Evolutionary conservation across 2,797 vertebrate genomes (phyloP).

Genomic region (Dendrocincla tyrannina): DNA sequence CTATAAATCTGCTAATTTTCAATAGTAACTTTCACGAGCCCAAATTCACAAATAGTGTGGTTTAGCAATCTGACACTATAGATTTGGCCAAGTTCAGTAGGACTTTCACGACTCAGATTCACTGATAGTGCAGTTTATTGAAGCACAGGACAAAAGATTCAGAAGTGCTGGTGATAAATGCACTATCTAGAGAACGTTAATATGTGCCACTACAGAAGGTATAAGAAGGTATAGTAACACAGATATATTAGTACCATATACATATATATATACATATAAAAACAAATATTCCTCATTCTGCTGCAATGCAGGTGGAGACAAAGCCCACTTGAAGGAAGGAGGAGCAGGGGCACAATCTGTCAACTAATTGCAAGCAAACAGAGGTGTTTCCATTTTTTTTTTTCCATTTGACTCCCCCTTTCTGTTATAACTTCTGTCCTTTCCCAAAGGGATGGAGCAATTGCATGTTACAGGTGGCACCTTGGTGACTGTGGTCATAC

Average conservation of each 20-base stretch:
- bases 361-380: not conserved
- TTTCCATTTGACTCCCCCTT: not conserved
- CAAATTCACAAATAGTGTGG: not conserved
- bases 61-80: not conserved
- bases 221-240: not conserved
- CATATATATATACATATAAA: too few relatives aligned
- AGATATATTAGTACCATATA: not conserved
- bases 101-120: not conserved
- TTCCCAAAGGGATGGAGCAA: not conserved
- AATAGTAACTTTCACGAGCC: rapidly evolving
- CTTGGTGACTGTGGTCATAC: not conserved
- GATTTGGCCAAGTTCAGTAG: not conserved
- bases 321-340: not conserved
- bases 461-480: rapidly evolving
- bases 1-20: not conserved
- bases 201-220: not conserved
- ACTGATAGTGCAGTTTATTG: not conserved
- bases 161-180: not conserved
- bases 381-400: not conserved
- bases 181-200: not conserved
- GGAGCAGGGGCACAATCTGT: too few relatives aligned
- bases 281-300: not conserved
- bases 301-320: not conserved
- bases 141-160: not conserved
- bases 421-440: not conserved